Conservation (phyloP, 1,140 invertebrate genomes). For the Drusus annulatus region DNA sequence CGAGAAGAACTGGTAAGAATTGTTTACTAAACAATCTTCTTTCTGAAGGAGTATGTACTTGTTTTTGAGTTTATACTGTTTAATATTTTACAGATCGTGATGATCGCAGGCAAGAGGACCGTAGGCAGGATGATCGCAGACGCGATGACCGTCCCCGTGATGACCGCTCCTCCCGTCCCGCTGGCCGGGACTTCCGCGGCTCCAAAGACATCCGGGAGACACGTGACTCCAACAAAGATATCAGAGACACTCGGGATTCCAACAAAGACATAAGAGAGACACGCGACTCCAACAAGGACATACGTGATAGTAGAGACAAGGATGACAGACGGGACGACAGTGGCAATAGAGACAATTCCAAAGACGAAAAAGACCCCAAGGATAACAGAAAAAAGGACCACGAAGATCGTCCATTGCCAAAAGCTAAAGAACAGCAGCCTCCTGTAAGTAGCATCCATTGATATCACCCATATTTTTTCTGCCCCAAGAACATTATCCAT, state of each 20-base stretch:
- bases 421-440: constrained; percentile 75
- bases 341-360: constrained; percentile 56
- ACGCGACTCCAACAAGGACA: constrained; percentile 30
- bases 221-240: constrained; percentile 60
- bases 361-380: constrained; percentile 19
- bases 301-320: constrained; percentile 58
- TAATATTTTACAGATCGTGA: constrained; percentile 29
- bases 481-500: background rate
- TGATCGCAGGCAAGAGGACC: constrained; percentile 42
- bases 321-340: constrained; percentile 54
- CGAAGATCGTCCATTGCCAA: constrained; percentile 72
- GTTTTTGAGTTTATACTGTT: too few relatives aligned
- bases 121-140: constrained; percentile 41
- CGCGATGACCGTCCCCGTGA: constrained; percentile 60
- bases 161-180: constrained; percentile 58
- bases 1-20: constrained; percentile 35
- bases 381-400: constrained; percentile 58
- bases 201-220: constrained; percentile 60
- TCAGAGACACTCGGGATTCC: constrained; percentile 22
- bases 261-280: constrained; percentile 42
- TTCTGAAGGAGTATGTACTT: background rate
- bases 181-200: constrained; percentile 46
- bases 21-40: background rate
- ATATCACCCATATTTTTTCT: background rate
- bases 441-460: constrained; percentile 67